Evolutionary conservation across 2,888 invertebrate species (phyloP).

Genomic region (Trachelus tabidus): DNA sequence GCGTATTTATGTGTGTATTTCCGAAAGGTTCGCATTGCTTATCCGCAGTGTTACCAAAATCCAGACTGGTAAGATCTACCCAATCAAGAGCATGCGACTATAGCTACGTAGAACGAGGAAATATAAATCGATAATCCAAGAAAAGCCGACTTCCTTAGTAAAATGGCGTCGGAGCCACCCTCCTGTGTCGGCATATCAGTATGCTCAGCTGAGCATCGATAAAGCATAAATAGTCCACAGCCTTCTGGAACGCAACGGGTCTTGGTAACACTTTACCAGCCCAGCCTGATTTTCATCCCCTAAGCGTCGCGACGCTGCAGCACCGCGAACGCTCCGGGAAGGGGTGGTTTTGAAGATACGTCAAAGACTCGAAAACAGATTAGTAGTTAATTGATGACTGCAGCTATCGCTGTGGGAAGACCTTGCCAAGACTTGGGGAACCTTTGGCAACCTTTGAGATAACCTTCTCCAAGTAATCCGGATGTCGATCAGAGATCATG

Average conservation of each 20-base stretch:
- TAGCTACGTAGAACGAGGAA: too few relatives aligned
- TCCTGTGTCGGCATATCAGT: constrained; percentile 29
- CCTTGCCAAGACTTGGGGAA: too few relatives aligned
- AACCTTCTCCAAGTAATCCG: too few relatives aligned
- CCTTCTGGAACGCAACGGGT: constrained; percentile 9
- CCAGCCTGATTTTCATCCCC: neutral
- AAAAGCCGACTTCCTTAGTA: constrained; percentile 5
- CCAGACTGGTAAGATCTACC: too few relatives aligned
- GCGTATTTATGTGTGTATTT: constrained; percentile 56
- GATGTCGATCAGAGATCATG: too few relatives aligned
- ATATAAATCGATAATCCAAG: constrained; percentile 9
- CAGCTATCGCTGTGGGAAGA: constrained; percentile 3
- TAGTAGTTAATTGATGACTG: constrained; percentile 21
- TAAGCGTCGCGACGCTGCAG: neutral
- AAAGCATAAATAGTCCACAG: constrained; percentile 35
- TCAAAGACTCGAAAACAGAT: constrained; percentile 24
- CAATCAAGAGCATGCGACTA: too few relatives aligned
- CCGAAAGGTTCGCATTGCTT: constrained; percentile 27
- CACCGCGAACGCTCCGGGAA: neutral
- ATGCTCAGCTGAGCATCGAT: constrained; percentile 33
- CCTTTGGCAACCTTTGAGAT: too few relatives aligned
- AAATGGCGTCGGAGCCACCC: constrained; percentile 15
- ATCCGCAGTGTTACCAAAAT: too few relatives aligned
- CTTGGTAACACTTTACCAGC: too few relatives aligned
- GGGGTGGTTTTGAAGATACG: constrained; percentile 11